Percentiles rank a stretch among this genome's conserved stretches.
These are phyloP conservation scores for Protophormia terraenovae DNA, from an alignment of 2,888 invertebrate genomes.

Conservation along the genomic window DNA sequence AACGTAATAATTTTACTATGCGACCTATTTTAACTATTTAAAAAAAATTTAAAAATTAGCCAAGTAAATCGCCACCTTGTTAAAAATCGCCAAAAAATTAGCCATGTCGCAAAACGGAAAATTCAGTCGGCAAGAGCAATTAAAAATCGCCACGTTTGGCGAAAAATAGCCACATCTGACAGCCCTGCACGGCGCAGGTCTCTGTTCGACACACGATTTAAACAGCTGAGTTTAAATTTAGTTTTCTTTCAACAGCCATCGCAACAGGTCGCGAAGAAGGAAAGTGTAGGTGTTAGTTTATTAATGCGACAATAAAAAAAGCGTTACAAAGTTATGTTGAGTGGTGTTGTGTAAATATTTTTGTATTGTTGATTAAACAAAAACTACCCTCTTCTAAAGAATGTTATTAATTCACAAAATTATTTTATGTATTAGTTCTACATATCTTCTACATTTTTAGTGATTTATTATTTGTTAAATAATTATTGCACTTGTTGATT, in stretches of 20 bases:
- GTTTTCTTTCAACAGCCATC: conserved; percentile 57
- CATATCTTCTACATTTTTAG: background rate
- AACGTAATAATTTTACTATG: no score
- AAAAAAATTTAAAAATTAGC: no score
- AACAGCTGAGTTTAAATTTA: conserved; percentile 44
- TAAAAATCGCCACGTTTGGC: no score
- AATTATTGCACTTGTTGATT: background rate
- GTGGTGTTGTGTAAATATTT: background rate
- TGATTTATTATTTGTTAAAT: background rate
- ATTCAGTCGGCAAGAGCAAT: no score
- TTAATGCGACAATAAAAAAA: background rate
- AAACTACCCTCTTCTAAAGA: background rate
- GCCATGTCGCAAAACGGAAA: no score
- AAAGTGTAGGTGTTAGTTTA: background rate
- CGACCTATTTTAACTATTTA: no score
- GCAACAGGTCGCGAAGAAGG: conserved; percentile 64
- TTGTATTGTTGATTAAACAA: background rate
- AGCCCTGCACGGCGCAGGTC: no score
- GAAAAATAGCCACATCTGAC: no score
- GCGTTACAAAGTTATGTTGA: background rate
- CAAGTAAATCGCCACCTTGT: no score
- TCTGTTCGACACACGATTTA: background rate
- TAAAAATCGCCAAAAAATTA: no score
- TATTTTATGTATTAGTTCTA: background rate
- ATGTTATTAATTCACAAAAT: background rate